A percentile compares a stretch with the other conserved stretches of the same genome.
These are phyloP conservation scores for Torymus auratus DNA, from an alignment of 2,888 invertebrate genomes.

Conservation along the genomic window DNA sequence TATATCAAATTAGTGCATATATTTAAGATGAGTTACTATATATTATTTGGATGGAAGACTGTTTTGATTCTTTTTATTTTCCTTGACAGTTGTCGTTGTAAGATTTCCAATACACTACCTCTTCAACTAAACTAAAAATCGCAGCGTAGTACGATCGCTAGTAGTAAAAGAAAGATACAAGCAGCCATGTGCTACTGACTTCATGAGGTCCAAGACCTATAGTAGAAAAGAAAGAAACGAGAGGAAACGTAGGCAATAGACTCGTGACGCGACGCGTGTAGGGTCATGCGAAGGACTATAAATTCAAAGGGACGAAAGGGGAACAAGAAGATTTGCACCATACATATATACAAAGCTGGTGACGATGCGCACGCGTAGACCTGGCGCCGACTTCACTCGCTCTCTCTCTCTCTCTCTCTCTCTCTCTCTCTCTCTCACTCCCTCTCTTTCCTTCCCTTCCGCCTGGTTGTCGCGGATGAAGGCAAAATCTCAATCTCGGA, in stretches of 20 bases:
- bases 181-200: background rate
- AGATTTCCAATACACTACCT: too few relatives aligned
- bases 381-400: conserved; percentile 57
- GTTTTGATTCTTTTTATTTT: too few relatives aligned
- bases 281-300: conserved; percentile 30
- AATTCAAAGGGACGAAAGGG: conserved; percentile 47
- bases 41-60: too few relatives aligned
- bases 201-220: too few relatives aligned
- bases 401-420: conserved; percentile 5
- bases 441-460: conserved; percentile 8
- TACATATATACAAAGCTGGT: conserved; percentile 11
- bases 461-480: conserved; percentile 57
- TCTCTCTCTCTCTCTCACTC: conserved; percentile 47
- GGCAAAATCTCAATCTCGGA: conserved; percentile 66
- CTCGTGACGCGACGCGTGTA: conserved; percentile 8
- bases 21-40: too few relatives aligned
- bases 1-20: too few relatives aligned
- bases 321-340: conserved; percentile 51
- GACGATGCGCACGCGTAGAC: conserved; percentile 24
- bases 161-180: conserved; percentile 13
- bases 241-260: conserved; percentile 46
- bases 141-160: too few relatives aligned
- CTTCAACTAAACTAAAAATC: too few relatives aligned
- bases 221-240: conserved; percentile 10
- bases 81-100: too few relatives aligned